A percentile compares a stretch with the other conserved stretches of the same genome.
Evolutionary conservation across 2,113 vertebrate genomes (phyloP).

Genomic region (Prionailurus bengalensis): DNA sequence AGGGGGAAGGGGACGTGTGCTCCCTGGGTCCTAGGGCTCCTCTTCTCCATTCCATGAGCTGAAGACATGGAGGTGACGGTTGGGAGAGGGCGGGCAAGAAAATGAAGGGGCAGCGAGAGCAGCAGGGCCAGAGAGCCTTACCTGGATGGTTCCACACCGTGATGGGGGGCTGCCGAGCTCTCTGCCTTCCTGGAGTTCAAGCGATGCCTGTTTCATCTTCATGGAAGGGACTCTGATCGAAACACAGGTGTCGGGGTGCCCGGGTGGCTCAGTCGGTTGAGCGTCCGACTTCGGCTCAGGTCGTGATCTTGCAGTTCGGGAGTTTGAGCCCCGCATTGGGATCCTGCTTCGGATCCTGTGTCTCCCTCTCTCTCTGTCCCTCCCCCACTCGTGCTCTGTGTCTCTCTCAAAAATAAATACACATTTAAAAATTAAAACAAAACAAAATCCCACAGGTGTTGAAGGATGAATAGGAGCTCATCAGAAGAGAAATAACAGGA

Average conservation of each 20-base stretch:
- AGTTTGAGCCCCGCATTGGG: no score
- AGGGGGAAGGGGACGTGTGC: background rate
- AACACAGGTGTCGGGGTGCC: background rate
- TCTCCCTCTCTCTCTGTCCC: no score
- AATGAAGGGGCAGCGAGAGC: background rate
- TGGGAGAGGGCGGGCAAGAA: background rate
- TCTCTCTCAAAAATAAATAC: no score
- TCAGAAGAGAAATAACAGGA: background rate
- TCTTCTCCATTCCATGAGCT: background rate
- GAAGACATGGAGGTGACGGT: background rate
- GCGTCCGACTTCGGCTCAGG: no score
- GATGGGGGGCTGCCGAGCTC: background rate
- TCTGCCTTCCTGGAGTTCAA: background rate
- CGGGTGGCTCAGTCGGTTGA: no score
- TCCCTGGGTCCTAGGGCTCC: background rate
- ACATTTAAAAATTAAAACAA: no score
- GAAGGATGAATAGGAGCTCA: background rate
- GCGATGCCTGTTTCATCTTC: background rate
- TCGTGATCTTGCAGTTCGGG: no score
- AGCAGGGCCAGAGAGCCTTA: background rate
- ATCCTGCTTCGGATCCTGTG: no score
- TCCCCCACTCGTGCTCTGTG: no score
- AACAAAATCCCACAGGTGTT: background rate
- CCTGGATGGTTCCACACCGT: background rate
- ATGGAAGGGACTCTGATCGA: background rate